Base-by-base conservation (phyloP, 2,888 invertebrate genomes). In the Mellilla xanthometata region DNA sequence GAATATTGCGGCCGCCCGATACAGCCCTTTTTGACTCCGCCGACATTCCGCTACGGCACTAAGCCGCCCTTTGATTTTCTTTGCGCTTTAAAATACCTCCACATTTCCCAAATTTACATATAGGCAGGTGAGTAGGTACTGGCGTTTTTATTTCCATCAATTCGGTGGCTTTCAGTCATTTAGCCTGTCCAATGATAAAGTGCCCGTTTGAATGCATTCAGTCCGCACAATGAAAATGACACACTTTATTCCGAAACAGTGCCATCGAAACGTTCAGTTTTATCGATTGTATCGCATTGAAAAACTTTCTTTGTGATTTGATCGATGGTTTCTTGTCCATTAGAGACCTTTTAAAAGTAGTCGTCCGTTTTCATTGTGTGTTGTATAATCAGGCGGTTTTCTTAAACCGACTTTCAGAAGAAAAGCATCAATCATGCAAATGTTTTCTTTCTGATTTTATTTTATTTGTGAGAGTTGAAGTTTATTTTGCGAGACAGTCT, bases 321-420 rank as follows among this genome's bases (percentile, higher is more conserved):
- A 88, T 88, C 82, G 87, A 89, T 86, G 78, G 69, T 74, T 76
- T 72, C 75, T 86, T 83, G 81, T 82, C 82, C 88, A 87, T 86
- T 87, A 87, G 76, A 70, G 64, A 71, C 81, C 80, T 83, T 86
- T 83, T 82, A 79, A 81, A 86, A 85, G 76, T 84, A 83, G 77
- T 81, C 77, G 72, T 86, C 81, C 79, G 81, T 81, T 82, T 83
- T 81, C 73, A 77, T 82, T 84, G 75, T 82, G 63, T 74, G 71
- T 71, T 76, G 73, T 83, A 83, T 76, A 77, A 81, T 78, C 68
- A 72, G 60, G 75, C 77, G 68, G 80, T 72, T 65, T 81, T 72
- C 65, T 62, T 69, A 67, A 65, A 65, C 12, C 67, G 75, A 77
- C 69, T 73, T 81, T 75, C 54, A 52, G 58, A 65, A 77, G 72